Evolutionary conservation across 1,140 invertebrate species (phyloP).

Genomic region (Lanistes nyassanus): DNA sequence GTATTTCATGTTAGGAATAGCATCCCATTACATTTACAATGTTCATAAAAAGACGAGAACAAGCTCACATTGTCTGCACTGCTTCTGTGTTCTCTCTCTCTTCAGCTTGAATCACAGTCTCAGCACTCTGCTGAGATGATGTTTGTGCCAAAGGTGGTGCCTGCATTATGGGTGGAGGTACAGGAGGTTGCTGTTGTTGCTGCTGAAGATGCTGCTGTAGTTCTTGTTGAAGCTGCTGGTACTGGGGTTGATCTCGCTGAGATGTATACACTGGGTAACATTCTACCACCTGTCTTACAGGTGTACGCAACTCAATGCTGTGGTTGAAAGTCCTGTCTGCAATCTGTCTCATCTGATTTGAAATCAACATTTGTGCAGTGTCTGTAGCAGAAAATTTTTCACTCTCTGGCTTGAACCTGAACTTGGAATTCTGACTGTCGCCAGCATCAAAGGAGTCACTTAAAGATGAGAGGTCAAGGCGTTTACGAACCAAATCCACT

Average conservation of each 20-base stretch:
- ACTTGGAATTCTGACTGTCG: not conserved
- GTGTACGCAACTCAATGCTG: constrained; percentile 50
- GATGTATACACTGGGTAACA: constrained; percentile 48
- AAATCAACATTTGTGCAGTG: constrained; percentile 50
- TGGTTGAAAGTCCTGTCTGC: constrained; percentile 54
- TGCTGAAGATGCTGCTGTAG: constrained; percentile 22
- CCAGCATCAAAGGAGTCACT: constrained; percentile 40
- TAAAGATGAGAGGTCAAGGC: constrained; percentile 51
- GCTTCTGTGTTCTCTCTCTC: no score
- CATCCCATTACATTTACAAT: no score
- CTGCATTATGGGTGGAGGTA: not conserved
- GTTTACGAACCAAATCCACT: constrained; percentile 45
- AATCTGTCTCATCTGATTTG: constrained; percentile 53
- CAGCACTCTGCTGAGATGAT: no score
- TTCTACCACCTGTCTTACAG: constrained; percentile 42
- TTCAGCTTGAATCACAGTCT: no score
- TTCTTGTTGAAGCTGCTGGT: constrained; percentile 16
- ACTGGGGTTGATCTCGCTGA: constrained; percentile 23
- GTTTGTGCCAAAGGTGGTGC: no score
- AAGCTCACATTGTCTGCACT: no score
- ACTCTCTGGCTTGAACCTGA: not conserved
- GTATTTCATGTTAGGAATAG: no score
- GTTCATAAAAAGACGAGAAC: no score
- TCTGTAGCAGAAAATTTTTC: constrained; percentile 44
- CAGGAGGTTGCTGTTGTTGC: not conserved